Conservation (phyloP, 1,140 invertebrate species). For the Drosophila santomea region DNA sequence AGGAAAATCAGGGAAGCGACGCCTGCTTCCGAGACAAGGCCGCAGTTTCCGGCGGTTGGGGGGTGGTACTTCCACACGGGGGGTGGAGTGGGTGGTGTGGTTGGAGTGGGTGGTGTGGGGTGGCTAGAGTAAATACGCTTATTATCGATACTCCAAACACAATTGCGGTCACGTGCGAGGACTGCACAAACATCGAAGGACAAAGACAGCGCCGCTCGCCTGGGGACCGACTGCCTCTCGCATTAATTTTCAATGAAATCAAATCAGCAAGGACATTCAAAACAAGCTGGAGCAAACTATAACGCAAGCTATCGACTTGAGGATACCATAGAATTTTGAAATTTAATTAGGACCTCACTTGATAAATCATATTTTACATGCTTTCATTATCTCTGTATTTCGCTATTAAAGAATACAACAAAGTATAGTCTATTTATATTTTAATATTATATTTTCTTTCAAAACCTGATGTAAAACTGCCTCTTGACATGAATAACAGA, state of each 20-base stretch:
- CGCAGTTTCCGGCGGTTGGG: conserved; percentile 58
- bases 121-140: conserved; percentile 72
- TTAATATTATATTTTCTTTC: too few relatives aligned
- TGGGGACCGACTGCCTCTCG: conserved; percentile 51
- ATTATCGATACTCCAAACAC: conserved; percentile 84
- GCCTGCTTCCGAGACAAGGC: conserved; percentile 75
- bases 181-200: conserved; percentile 34
- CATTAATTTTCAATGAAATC: conserved; percentile 82
- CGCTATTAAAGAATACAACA: too few relatives aligned
- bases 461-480: not conserved
- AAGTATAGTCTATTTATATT: not conserved
- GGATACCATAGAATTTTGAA: not conserved
- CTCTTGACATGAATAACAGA: too few relatives aligned
- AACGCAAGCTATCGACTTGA: not conserved
- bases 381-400: not conserved
- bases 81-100: conserved; percentile 1
- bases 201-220: conserved; percentile 26
- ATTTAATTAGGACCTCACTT: not conserved
- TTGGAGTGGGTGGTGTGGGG: not conserved
- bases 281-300: conserved; percentile 8
- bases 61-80: not conserved
- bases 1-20: conserved; percentile 50
- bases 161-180: conserved; percentile 83
- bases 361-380: too few relatives aligned
- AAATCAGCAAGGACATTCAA: conserved; percentile 67